Evolutionary conservation across 2,113 vertebrate species (phyloP), one percentile per base, ranked within the genome.

Genomic region (Pseudorectes ferrugineus): DNA sequence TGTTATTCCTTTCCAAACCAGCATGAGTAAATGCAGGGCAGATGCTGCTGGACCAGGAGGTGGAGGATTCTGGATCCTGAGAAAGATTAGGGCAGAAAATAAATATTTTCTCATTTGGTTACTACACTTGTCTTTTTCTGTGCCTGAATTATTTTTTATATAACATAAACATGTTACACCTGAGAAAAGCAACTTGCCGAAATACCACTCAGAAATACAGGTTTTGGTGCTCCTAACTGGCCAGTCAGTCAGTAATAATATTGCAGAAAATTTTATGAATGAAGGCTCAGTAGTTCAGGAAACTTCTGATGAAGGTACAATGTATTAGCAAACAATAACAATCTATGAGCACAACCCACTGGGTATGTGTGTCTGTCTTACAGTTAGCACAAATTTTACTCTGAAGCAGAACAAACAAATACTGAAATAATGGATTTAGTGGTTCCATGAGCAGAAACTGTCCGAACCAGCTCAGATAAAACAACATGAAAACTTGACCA

Each of bases 101-200:
- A 62, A 63, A 21, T 51, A 17, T 43, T 87, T 93, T 74, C 8
- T 77, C 7, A 25, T 66, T 65, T 57, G 33, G 4, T 72, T 33
- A 26, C 8, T n/a, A n/a, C 6, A 38, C 42, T 49, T 25, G 0
- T 16, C 9, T 58, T 66, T 86, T 67, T 36, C 42, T 48, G 20
- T 2, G 0, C 25, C 14, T 40, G 12, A 57, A 31, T 67, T 75
- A 12, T 42, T 86, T 73, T 67, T 70, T 33, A 23, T 14, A 8
- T 31, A 72, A 61, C 19, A 42, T 29, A n/a, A 67, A 67, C 0
- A 0, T 5, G 5, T 46, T 40, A 43, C 1, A 2, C 62, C 40
- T 43, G 36, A 82, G 57, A 59, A 92, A 73, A 76, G 4, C 9
- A 33, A 19, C 25, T 49, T 65, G 16, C 28, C 57, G 54, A 71